Evolutionary conservation across 2,888 invertebrate genomes (phyloP).

Genomic region (Coenonympha glycerion): DNA sequence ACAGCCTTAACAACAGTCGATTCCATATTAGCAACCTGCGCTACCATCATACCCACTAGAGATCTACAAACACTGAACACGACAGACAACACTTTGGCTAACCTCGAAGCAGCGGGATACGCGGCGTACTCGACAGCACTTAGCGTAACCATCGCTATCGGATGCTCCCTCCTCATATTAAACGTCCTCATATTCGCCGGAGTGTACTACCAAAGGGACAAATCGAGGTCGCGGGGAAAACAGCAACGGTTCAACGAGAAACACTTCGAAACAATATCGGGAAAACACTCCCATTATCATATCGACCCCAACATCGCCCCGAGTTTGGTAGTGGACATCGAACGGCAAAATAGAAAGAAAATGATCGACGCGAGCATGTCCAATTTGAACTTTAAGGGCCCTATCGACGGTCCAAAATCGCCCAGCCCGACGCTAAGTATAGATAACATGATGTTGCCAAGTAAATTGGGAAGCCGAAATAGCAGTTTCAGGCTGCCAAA

Average conservation of each 20-base stretch:
- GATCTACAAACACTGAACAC: conserved; percentile 70
- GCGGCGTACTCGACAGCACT: conserved; percentile 85
- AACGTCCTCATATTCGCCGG: conserved; percentile 90
- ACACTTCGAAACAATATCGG: conserved; percentile 84
- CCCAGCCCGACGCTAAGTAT: conserved; percentile 79
- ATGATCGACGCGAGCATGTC: conserved; percentile 72
- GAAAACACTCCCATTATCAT: conserved; percentile 87
- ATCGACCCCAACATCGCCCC: conserved; percentile 85
- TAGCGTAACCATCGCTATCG: conserved; percentile 87
- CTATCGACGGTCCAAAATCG: conserved; percentile 74
- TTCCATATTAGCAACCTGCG: conserved; percentile 82
- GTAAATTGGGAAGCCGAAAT: conserved; percentile 71
- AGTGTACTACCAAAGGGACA: conserved; percentile 87
- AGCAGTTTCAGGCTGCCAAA: conserved; percentile 68
- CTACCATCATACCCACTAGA: conserved; percentile 76
- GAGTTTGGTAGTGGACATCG: conserved; percentile 89
- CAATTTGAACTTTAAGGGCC: conserved; percentile 76
- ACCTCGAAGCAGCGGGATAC: conserved; percentile 86
- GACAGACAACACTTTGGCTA: conserved; percentile 84
- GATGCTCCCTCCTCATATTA: conserved; percentile 85
- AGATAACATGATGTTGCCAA: conserved; percentile 69
- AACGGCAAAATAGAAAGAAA: conserved; percentile 73
- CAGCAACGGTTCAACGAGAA: conserved; percentile 83
- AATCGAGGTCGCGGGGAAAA: conserved; percentile 82
- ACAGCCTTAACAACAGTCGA: conserved; percentile 82